Base-by-base conservation (phyloP, 1,140 invertebrate genomes). In the Drosophila lacteicornis region DNA sequence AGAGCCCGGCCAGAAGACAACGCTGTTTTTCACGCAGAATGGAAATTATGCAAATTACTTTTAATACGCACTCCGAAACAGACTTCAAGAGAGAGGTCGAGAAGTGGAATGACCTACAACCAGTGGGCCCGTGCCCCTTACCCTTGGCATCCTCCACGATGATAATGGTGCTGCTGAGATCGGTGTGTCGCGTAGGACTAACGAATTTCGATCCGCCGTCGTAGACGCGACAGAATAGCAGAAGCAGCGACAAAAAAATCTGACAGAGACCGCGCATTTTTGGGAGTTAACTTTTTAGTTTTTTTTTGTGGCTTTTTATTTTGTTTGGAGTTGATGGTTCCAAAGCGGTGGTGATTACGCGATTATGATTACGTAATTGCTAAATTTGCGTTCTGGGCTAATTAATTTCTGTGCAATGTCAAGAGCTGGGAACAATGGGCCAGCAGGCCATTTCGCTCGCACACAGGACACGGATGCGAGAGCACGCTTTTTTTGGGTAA, bases 121-220 rank as follows among this genome's bases (percentile, higher is more conserved):
- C 17, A 36, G n/a, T 15, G 33, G 40, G 36, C 43, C 30, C 38
- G 33, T 43, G 36, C 43, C 30, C 38, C 75, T 82, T 91, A 92
- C 91, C 91, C 90, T 92, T 92, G 49, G 91, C 91, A 84, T 92
- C 91, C 69, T 92, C 91, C 58, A 92, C 91, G 51, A 92, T 85
- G 36, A 92, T 92, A 51, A 92, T 92, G 19, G 90, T 92, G 71
- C 91, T 92, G 57, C 79, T 87, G 47, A 88, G 68, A 67, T 88
- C 78, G 76, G 71, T 88, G 61, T 82, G 87, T 0, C 82, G 70
- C 63, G 85, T 91, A 81, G 85, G 86, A 90, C 85, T 90, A 43
- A 90, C 81, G 22, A 90, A 90, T 58, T 90, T 90, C 27, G 79
- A 82, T 47, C 42, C 45, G 57, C 59, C 57, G 27, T 65, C 51